Base-by-base conservation (phyloP, 2,797 vertebrate species). In the Scyliorhinus canicula region DNA sequence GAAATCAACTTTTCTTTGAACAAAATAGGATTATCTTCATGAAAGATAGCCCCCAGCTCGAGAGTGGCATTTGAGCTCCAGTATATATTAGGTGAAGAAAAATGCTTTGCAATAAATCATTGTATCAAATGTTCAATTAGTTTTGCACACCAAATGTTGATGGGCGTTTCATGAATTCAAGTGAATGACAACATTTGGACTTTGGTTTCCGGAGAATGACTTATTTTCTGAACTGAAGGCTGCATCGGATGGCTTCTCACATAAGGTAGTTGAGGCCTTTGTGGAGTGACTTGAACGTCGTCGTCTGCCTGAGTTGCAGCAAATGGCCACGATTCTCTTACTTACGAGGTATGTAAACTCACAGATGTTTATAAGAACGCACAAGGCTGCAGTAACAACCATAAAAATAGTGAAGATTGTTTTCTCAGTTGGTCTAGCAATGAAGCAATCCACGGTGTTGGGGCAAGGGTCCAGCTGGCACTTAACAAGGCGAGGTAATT, bases 351-450 rank as follows among this genome's bases (percentile, higher is more conserved):
- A 99, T 95, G 95, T 0, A 31, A 98, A 98, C 96, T 99, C 98
- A 0, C 97, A 50, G 90, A 99, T 95, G 95, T 98, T 99, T 96
- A 99, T 98, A 31, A 98, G n/a, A 93, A 99, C 96, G 60, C 98
- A 99, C 95, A 98, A 0, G 0, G 95, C 96, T 0, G 98, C 96
- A 0, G 98, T 98, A 95, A 98, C 95, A 96, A 98, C 98, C 99
- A 99, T 99, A 96, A 99, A 99, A 95, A 98, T 35, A 55, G 98
- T 98, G 97, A 99, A 99, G 96, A 99, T 97, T 95, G 96, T 98
- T 96, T 99, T 99, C 96, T 99, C 99, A 0, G 98, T 98, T 95
- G 98, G 98, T 1, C 98, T 97, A 6, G 98, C 97, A 96, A 99
- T 98, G 97, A 96, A 99, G 96, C 98, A 99, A 97, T 99, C 98